Percentiles rank a stretch among this genome's conserved stretches.
Evolutionary conservation across 2,113 vertebrate genomes (phyloP).

Genomic region (Mola mola): DNA sequence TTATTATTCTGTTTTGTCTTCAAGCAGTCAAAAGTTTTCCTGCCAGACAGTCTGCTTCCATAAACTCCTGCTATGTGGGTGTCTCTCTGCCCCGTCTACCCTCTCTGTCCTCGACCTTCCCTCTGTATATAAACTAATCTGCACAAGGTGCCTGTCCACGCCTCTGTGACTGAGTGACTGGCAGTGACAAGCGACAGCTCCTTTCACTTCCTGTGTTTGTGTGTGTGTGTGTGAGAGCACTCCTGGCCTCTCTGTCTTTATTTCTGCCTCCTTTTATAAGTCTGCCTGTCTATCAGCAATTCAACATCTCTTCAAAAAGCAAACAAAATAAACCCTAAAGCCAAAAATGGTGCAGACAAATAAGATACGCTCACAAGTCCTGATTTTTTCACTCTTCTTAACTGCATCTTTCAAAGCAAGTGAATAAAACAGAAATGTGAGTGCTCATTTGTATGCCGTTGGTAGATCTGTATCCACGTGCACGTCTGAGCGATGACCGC

Average conservation of each 20-base stretch:
- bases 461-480: slow-evolving; percentile 7
- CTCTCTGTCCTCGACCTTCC: slow-evolving; percentile 35
- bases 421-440: not conserved
- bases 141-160: slow-evolving; percentile 55
- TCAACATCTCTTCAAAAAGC: slow-evolving; percentile 10
- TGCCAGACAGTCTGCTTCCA: no score
- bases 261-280: slow-evolving; percentile 58
- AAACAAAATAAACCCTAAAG: slow-evolving; percentile 19
- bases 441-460: not conserved
- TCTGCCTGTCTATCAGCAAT: slow-evolving; percentile 43
- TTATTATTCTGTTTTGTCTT: no score
- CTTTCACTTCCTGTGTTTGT: slow-evolving; percentile 21
- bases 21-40: no score
- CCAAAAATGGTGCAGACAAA: slow-evolving; percentile 29
- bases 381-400: slow-evolving; percentile 50
- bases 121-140: slow-evolving; percentile 36
- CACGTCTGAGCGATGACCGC: no score
- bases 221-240: slow-evolving; percentile 27
- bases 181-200: slow-evolving; percentile 58
- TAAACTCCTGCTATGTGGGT: no score
- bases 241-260: slow-evolving; percentile 46
- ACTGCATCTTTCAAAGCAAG: not conserved
- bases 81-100: not conserved
- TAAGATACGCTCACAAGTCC: slow-evolving; percentile 31
- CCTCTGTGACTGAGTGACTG: slow-evolving; percentile 65